Percentiles rank a stretch among this genome's conserved stretches.
These are phyloP conservation scores for Sminthurinus aureus DNA, from an alignment of 2,888 invertebrate species.

Conservation along the genomic window DNA sequence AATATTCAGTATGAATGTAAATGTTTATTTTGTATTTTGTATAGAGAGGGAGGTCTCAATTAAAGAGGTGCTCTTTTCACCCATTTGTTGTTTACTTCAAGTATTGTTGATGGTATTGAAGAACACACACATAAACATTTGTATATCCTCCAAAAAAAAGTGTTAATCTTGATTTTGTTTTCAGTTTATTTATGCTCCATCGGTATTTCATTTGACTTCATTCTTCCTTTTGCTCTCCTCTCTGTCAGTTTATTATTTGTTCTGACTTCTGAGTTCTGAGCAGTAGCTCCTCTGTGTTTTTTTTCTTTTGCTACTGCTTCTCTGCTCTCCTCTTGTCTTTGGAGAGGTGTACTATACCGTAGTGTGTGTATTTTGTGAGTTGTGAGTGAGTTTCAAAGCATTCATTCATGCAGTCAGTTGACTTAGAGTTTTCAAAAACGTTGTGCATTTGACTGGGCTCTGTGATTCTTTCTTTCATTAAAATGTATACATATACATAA, in stretches of 20 bases:
- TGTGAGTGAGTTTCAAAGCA: not conserved
- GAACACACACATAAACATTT: not conserved
- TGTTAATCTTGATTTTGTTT: conserved; percentile 30
- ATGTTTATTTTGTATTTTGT: not conserved
- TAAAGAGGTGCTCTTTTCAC: not conserved
- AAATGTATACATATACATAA: not conserved
- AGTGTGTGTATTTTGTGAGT: not conserved
- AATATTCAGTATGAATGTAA: not conserved
- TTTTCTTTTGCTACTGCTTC: not conserved
- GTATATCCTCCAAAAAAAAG: not conserved
- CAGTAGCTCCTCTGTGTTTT: not conserved
- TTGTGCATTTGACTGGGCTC: not conserved
- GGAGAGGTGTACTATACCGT: not conserved
- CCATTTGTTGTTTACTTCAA: not conserved
- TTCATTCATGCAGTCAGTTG: not conserved
- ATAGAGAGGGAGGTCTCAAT: conserved; percentile 1
- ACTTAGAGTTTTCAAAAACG: not conserved
- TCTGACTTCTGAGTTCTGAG: not conserved
- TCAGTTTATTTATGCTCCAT: conserved; percentile 44
- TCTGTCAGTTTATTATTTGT: not conserved
- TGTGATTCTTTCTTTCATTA: not conserved
- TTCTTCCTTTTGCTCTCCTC: conserved; percentile 20
- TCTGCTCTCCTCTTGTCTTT: not conserved
- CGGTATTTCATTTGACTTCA: conserved; percentile 30
- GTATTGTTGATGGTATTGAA: conserved; percentile 1